A percentile compares a stretch with the other conserved stretches of the same genome.
Evolutionary conservation across 2,888 invertebrate genomes (phyloP).

Genomic region (Glaucopsyche alexis): DNA sequence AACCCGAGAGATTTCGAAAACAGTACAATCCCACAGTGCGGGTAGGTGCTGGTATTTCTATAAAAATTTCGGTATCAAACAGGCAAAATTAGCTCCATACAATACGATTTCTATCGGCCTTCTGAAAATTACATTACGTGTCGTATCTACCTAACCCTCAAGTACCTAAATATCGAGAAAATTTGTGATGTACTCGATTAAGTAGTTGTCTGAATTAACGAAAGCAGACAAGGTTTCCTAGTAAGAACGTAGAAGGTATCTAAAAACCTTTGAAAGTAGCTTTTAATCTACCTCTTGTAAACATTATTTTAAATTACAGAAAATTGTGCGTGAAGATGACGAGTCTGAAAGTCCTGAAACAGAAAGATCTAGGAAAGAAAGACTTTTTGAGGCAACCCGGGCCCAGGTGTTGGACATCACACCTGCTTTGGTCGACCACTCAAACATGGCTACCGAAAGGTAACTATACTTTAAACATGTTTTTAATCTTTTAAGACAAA

Average conservation of each 20-base stretch:
- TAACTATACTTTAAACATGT: background rate
- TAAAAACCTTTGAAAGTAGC: too few species aligned
- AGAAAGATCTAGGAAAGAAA: constrained; percentile 11
- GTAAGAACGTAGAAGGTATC: too few species aligned
- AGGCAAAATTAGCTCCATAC: too few species aligned
- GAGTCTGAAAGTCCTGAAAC: background rate
- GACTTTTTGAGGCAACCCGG: constrained; percentile 39
- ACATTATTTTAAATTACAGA: background rate
- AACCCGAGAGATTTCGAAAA: constrained; percentile 33
- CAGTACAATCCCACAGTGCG: constrained; percentile 33
- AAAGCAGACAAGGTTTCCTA: too few species aligned
- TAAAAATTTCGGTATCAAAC: too few species aligned
- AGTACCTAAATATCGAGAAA: too few species aligned
- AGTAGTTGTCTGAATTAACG: too few species aligned
- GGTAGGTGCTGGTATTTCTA: background rate
- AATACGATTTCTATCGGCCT: too few species aligned
- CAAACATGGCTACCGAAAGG: constrained; percentile 17
- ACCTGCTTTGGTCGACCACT: constrained; percentile 37
- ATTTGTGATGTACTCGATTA: too few species aligned
- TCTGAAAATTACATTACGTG: too few species aligned
- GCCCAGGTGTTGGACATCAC: constrained; percentile 47
- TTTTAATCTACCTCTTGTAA: background rate
- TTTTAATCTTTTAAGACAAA: background rate
- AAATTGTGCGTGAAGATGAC: background rate
- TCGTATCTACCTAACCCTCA: too few species aligned